Percentiles rank a stretch among this genome's conserved stretches.
Conservation (phyloP, 2,113 vertebrate species). For the Myiopsitta monachus region DNA sequence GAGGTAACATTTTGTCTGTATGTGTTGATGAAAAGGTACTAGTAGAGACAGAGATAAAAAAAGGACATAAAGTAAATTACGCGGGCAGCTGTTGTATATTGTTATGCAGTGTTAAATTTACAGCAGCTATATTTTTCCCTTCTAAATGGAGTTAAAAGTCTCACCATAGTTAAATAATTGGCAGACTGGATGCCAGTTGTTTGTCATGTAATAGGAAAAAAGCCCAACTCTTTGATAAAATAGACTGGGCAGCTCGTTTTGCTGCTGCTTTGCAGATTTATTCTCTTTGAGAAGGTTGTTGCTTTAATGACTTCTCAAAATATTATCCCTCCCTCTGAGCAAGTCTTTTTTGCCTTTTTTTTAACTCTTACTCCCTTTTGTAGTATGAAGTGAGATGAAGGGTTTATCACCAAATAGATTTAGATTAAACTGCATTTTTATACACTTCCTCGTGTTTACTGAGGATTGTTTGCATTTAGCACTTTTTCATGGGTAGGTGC, state of each 20-base stretch:
- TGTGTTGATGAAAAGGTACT: not conserved
- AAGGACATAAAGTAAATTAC: not conserved
- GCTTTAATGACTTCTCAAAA: slow-evolving; percentile 27
- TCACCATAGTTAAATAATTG: slow-evolving; percentile 4
- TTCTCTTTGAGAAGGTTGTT: not conserved
- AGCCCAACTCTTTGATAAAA: not conserved
- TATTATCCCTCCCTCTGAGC: not conserved
- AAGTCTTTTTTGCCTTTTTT: not conserved
- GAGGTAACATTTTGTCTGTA: not conserved
- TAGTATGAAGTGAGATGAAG: not conserved
- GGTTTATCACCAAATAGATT: not conserved
- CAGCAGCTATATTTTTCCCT: not conserved
- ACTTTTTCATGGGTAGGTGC: not conserved
- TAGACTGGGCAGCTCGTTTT: not conserved
- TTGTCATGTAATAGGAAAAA: not conserved
- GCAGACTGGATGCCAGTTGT: slow-evolving; percentile 1
- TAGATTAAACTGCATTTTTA: slow-evolving; percentile 32
- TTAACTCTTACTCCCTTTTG: not conserved
- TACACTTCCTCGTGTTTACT: not conserved
- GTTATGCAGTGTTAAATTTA: not conserved
- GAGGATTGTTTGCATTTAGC: slow-evolving; percentile 23
- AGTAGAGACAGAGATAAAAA: not conserved
- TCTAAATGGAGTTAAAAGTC: slow-evolving; percentile 12
- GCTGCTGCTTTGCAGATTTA: slow-evolving; percentile 13
- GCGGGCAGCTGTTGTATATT: not conserved